These are phyloP conservation scores for Podilymbus podiceps DNA, from an alignment of 2,113 vertebrate species.

Conservation along the genomic window DNA sequence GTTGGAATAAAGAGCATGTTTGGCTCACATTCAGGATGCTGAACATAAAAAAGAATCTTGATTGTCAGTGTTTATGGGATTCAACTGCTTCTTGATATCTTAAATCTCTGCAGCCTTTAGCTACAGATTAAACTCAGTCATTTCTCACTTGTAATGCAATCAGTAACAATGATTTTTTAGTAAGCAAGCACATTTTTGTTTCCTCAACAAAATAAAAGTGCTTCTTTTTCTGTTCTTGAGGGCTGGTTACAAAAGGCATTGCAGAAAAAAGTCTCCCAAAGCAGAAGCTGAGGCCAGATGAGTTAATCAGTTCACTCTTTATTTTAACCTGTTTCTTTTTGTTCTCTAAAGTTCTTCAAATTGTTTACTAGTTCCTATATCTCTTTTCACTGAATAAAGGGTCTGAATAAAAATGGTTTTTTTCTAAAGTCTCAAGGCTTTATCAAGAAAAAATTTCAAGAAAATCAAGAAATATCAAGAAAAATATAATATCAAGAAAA, in stretches of 20 bases:
- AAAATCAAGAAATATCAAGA: neutral
- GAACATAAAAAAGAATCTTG: neutral
- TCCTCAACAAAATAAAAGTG: neutral
- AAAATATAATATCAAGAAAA: neutral
- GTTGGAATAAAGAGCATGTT: neutral
- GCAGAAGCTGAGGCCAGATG: neutral
- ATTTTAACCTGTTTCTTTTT: neutral
- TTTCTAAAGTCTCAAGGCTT: neutral
- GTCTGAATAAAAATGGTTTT: neutral
- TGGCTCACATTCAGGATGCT: neutral
- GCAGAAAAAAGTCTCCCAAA: neutral
- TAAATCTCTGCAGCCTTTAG: neutral
- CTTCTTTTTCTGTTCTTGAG: neutral
- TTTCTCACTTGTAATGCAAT: neutral
- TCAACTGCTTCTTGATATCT: neutral
- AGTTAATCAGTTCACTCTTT: neutral
- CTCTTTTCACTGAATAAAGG: neutral
- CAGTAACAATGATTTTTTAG: neutral
- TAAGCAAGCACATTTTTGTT: neutral
- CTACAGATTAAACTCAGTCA: neutral
- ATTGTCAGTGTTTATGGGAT: neutral
- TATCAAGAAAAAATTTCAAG: neutral
- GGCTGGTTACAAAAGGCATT: neutral
- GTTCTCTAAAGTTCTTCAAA: neutral
- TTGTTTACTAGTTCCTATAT: neutral